These are phyloP conservation scores for Leptopterna dolabrata DNA, from an alignment of 2,888 invertebrate species.

Conservation along the genomic window DNA sequence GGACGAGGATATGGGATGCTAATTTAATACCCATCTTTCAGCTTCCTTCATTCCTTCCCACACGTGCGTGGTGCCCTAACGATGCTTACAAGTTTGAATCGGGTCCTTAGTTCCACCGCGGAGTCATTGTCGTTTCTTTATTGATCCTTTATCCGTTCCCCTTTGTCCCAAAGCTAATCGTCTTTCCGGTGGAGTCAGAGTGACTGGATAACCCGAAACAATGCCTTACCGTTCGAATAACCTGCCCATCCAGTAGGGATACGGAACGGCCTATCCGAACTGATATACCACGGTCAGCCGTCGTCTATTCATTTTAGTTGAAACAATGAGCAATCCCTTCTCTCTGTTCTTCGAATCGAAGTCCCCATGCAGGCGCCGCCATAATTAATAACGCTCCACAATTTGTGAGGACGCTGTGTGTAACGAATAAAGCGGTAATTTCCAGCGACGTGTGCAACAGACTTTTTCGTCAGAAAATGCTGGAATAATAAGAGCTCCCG, in stretches of 20 bases:
- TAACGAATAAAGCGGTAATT: background rate
- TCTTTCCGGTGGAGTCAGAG: background rate
- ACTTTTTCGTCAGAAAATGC: background rate
- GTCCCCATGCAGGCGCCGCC: constrained; percentile 12
- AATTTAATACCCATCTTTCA: too few relatives aligned
- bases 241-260: background rate
- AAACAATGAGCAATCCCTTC: constrained; percentile 28
- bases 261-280: background rate
- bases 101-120: background rate
- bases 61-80: background rate
- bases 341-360: background rate
- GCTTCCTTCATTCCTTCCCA: background rate
- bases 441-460: background rate
- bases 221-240: background rate
- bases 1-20: too few relatives aligned
- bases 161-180: background rate
- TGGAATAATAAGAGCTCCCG: background rate
- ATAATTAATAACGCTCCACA: constrained; percentile 22
- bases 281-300: constrained; percentile 19
- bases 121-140: background rate
- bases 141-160: background rate
- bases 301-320: background rate
- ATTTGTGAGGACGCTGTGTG: background rate
- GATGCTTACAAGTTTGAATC: background rate
- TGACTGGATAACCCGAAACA: background rate